A percentile compares a stretch with the other conserved stretches of the same genome.
Conservation (phyloP, 2,113 vertebrate species). For the Sisor rabdophorus region DNA sequence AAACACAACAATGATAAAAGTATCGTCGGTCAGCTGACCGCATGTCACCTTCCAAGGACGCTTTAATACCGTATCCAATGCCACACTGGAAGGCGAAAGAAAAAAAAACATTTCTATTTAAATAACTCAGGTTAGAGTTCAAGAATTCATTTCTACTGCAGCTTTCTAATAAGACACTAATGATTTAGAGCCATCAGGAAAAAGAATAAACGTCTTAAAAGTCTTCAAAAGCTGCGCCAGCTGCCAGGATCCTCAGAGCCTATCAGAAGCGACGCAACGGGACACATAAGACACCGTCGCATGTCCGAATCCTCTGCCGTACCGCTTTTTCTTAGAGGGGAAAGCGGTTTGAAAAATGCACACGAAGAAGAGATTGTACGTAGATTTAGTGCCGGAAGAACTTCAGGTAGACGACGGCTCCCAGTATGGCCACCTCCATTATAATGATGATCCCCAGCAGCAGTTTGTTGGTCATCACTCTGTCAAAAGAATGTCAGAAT, state of each 20-base stretch:
- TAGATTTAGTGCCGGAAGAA: constrained; percentile 73
- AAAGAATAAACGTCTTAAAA: constrained; percentile 6
- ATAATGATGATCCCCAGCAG: constrained; percentile 85
- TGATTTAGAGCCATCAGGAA: neutral
- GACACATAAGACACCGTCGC: neutral
- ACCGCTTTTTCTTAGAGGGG: neutral
- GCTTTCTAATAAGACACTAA: constrained; percentile 18
- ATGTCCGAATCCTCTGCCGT: neutral
- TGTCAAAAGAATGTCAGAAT: constrained; percentile 53
- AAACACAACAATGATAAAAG: neutral
- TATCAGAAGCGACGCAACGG: neutral
- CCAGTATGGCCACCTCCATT: constrained; percentile 86
- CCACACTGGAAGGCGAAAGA: neutral
- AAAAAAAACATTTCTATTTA: constrained; percentile 6
- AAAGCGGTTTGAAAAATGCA: neutral
- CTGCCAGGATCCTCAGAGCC: neutral
- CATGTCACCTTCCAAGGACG: neutral
- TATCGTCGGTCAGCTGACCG: neutral
- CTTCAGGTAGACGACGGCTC: constrained; percentile 87
- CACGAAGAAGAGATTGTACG: constrained; percentile 5
- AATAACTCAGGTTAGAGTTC: constrained; percentile 9
- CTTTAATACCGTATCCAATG: constrained; percentile 33
- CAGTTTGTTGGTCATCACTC: constrained; percentile 90
- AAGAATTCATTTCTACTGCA: too few species aligned
- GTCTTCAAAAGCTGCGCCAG: constrained; percentile 8